A percentile compares a stretch with the other conserved stretches of the same genome.
Evolutionary conservation across 1,140 invertebrate genomes (phyloP).

Genomic region (Vanessa tameamea): DNA sequence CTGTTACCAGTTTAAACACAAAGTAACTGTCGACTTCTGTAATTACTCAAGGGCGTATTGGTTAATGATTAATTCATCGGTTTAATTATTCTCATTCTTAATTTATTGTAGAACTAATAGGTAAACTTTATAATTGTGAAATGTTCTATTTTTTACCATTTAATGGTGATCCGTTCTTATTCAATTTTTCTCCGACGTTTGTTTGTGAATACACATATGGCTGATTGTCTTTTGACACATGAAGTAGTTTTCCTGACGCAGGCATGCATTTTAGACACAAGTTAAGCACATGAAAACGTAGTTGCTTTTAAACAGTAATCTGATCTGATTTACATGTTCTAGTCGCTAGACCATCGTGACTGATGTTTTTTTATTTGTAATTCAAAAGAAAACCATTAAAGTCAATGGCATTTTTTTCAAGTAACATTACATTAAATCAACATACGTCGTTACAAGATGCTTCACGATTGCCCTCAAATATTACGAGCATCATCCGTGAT

Average conservation of each 20-base stretch:
- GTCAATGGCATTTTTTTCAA: not conserved
- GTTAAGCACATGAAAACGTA: too few relatives aligned
- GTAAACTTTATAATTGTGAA: not conserved
- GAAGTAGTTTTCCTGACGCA: too few relatives aligned
- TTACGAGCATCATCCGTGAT: conserved; percentile 31
- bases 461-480: conserved; percentile 39
- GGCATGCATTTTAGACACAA: too few relatives aligned
- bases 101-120: not conserved
- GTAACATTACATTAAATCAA: conserved; percentile 5
- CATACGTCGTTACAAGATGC: conserved; percentile 17
- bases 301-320: too few relatives aligned
- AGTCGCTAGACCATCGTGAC: too few relatives aligned
- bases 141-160: too few relatives aligned
- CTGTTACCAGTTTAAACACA: not conserved
- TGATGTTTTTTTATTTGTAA: too few relatives aligned
- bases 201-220: too few relatives aligned
- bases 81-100: not conserved
- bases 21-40: not conserved
- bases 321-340: too few relatives aligned
- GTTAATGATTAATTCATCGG: not conserved
- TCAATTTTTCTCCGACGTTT: too few relatives aligned
- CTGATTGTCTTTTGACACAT: too few relatives aligned
- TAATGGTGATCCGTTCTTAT: too few relatives aligned
- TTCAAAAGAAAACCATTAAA: not conserved
- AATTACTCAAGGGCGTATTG: conserved; percentile 5